Evolutionary conservation across 2,888 invertebrate genomes (phyloP).

Genomic region (Amphipoea oculea): DNA sequence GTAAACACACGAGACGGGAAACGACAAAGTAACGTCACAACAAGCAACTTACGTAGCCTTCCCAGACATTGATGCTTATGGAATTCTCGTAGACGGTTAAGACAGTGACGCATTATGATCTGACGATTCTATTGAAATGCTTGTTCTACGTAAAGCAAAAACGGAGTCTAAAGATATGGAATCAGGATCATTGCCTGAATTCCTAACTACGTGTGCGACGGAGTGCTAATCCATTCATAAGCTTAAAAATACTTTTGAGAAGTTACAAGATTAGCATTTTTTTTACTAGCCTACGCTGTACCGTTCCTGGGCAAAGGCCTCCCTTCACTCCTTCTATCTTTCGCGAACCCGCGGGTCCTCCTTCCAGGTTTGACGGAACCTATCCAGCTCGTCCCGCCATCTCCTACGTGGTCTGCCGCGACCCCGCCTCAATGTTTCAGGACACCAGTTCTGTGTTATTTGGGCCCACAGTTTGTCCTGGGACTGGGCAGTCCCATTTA

Average conservation of each 20-base stretch:
- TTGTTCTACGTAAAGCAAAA: conserved; percentile 12
- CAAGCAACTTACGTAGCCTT: conserved; percentile 18
- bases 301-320: too few species aligned
- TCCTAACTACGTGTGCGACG: not conserved
- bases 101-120: conserved; percentile 35
- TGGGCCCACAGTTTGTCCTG: too few species aligned
- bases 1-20: conserved; percentile 1
- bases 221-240: not conserved
- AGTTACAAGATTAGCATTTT: too few species aligned
- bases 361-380: too few species aligned
- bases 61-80: conserved; percentile 10
- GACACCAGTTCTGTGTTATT: too few species aligned
- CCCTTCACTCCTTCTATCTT: too few species aligned
- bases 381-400: too few species aligned
- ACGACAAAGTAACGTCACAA: not conserved
- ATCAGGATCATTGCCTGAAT: not conserved
- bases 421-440: too few species aligned
- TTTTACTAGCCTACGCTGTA: too few species aligned
- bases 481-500: too few species aligned
- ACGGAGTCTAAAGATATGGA: not conserved
- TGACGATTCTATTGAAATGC: conserved; percentile 30
- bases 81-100: conserved; percentile 37
- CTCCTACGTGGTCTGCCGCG: too few species aligned
- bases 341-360: too few species aligned
- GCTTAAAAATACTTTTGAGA: not conserved